These are phyloP conservation scores for Sandelia bainsii DNA, from an alignment of 2,797 vertebrate species.

Conservation along the genomic window DNA sequence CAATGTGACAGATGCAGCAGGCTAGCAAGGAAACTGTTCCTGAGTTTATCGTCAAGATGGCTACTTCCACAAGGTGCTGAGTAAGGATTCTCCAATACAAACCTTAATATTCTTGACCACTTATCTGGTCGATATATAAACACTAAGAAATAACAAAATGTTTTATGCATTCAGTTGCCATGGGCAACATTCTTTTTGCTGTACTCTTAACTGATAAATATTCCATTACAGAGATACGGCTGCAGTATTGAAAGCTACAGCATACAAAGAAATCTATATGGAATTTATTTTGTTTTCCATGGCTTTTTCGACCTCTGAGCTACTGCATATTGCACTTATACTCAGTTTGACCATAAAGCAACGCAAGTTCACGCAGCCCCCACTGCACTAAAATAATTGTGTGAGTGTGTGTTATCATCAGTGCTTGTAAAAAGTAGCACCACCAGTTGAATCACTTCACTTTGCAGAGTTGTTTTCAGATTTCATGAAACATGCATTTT, in stretches of 20 bases:
- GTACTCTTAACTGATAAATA: constrained; percentile 74
- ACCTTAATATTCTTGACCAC: constrained; percentile 59
- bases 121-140: constrained; percentile 67
- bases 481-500: constrained; percentile 54
- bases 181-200: constrained; percentile 54
- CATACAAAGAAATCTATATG: constrained; percentile 65
- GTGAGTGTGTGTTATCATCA: constrained; percentile 3
- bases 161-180: constrained; percentile 69
- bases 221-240: constrained; percentile 80
- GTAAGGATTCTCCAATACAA: constrained; percentile 52
- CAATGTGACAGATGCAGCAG: constrained; percentile 52
- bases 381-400: constrained; percentile 19
- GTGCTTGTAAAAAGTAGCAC: constrained; percentile 4
- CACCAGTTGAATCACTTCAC: constrained; percentile 19
- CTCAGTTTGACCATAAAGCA: constrained; percentile 34
- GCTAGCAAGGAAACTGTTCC: constrained; percentile 52
- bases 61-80: constrained; percentile 57
- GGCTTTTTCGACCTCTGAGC: constrained; percentile 23
- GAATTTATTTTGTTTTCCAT: constrained; percentile 65
- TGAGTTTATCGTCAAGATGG: constrained; percentile 45
- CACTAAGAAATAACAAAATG: constrained; percentile 58
- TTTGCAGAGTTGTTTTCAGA: constrained; percentile 38
- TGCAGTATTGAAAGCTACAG: constrained; percentile 48
- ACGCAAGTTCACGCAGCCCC: not conserved
- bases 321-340: constrained; percentile 10